Evolutionary conservation across 2,113 vertebrate genomes (phyloP).

Genomic region (Ardeotis arabs): DNA sequence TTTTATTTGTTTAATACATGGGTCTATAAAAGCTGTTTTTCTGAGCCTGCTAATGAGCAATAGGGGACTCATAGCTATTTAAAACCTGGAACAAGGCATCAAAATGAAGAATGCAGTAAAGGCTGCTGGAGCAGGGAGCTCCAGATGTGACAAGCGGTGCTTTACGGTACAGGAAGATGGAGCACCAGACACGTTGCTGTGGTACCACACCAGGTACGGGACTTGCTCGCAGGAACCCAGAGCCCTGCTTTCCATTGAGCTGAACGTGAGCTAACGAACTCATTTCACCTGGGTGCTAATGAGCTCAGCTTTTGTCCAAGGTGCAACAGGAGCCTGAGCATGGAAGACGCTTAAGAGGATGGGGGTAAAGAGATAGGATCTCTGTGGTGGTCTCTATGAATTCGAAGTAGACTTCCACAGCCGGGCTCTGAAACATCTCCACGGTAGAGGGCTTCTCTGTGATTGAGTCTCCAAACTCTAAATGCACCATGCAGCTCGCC

Average conservation of each 20-base stretch:
- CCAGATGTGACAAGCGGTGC: neutral
- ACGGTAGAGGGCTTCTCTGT: neutral
- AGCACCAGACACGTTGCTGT: neutral
- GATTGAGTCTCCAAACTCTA: neutral
- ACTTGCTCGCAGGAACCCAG: neutral
- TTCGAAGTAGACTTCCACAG: neutral
- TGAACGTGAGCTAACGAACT: neutral
- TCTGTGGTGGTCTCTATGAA: neutral
- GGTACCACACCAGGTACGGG: neutral
- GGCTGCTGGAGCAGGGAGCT: constrained; percentile 17
- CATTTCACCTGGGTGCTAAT: neutral
- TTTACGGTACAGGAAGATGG: constrained; percentile 9
- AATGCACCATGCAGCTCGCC: neutral
- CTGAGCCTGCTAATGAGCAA: constrained; percentile 44
- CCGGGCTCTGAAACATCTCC: neutral
- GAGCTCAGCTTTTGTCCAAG: neutral
- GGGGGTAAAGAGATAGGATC: neutral
- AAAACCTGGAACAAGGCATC: constrained; percentile 40
- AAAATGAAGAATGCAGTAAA: constrained; percentile 33
- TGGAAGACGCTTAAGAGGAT: neutral
- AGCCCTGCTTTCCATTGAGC: rapidly evolving
- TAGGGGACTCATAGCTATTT: constrained; percentile 20
- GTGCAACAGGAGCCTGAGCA: neutral
- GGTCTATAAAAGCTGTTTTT: constrained; percentile 39
- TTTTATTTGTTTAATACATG: constrained; percentile 62